Evolutionary conservation across 23 tunicate species (phyloP).

Genomic region (Oikopleura vanhoeffeni): DNA sequence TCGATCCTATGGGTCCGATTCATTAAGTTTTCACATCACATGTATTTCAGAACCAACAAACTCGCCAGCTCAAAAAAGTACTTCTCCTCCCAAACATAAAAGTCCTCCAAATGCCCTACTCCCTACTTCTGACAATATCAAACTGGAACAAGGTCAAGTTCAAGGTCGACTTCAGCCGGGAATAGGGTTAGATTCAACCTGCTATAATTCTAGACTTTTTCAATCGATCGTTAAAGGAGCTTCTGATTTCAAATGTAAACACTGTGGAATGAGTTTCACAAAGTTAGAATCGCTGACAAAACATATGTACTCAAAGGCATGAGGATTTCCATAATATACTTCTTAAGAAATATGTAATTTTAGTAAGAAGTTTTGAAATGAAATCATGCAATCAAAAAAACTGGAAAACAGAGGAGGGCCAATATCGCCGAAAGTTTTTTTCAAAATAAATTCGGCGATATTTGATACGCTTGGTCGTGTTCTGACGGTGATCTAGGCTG

Average conservation of each 20-base stretch:
- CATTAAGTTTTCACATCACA: no score
- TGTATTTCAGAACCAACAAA: not conserved
- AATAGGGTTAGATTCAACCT: no score
- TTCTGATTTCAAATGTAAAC: conserved; percentile 1
- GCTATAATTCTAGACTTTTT: not conserved
- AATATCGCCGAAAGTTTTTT: not conserved
- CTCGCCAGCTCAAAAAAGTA: not conserved
- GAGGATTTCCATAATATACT: not conserved
- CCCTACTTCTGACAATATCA: no score
- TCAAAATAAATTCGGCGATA: no score
- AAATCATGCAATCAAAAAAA: not conserved
- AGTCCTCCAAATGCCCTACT: not conserved
- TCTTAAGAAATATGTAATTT: not conserved
- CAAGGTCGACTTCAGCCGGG: no score
- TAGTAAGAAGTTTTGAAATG: not conserved
- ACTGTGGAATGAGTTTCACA: not conserved
- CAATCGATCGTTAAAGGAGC: not conserved
- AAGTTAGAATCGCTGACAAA: not conserved
- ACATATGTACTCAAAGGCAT: not conserved
- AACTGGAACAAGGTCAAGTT: no score
- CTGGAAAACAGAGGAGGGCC: not conserved
- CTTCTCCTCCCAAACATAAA: not conserved
- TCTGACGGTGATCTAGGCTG: no score
- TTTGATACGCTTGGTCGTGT: no score
- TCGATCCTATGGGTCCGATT: no score